These are phyloP conservation scores for Thamnophis elegans DNA, from an alignment of 2,797 vertebrate species.

Conservation along the genomic window DNA sequence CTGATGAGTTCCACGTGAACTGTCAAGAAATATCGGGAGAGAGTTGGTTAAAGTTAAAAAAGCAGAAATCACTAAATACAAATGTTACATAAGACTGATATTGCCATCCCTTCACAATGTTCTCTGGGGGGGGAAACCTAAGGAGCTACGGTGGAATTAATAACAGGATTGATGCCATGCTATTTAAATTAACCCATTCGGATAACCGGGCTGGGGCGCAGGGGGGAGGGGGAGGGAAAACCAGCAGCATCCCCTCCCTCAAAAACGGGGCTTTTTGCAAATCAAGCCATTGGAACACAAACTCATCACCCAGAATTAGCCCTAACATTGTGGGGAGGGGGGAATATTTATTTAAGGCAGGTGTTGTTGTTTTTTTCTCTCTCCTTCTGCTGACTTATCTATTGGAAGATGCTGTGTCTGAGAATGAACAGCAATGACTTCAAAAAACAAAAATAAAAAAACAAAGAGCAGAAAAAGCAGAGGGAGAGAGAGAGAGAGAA, in stretches of 20 bases:
- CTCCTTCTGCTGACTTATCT: background rate
- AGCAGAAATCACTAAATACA: constrained; percentile 21
- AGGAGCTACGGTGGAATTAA: background rate
- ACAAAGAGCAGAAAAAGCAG: background rate
- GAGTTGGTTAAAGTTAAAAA: constrained; percentile 27
- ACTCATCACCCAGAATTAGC: background rate
- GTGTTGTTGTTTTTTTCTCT: too few relatives aligned
- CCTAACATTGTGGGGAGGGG: background rate
- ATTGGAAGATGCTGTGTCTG: background rate
- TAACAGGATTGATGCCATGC: background rate
- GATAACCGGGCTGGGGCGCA: background rate
- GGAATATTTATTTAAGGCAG: background rate
- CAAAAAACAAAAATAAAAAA: background rate
- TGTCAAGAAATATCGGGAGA: constrained; percentile 40
- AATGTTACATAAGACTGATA: constrained; percentile 10
- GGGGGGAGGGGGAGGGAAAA: background rate
- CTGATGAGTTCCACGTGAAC: constrained; percentile 36
- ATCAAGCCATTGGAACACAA: background rate
- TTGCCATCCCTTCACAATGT: background rate
- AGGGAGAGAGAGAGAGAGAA: background rate
- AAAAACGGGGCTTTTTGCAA: background rate
- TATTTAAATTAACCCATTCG: background rate
- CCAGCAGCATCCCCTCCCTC: background rate
- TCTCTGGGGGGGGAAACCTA: background rate
- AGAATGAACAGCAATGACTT: constrained; percentile 7